Evolutionary conservation across 2,888 invertebrate genomes (phyloP).

Genomic region (Idaea dimidiata): DNA sequence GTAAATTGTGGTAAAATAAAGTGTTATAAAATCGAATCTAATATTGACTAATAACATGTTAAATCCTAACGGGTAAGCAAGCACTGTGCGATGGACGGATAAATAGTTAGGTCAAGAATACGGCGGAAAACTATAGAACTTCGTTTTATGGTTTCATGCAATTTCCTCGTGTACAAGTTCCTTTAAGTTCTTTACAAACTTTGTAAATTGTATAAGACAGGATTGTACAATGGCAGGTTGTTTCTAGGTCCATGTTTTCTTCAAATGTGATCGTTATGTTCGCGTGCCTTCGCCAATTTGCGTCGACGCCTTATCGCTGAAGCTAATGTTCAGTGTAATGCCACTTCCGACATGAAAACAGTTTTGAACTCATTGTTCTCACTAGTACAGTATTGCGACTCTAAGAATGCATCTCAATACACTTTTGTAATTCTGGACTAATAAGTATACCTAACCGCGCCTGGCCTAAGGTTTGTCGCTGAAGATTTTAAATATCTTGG

Average conservation of each 20-base stretch:
- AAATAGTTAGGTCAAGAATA: not conserved
- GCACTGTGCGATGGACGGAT: not conserved
- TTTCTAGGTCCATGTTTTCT: conserved; percentile 40
- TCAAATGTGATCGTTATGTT: conserved; percentile 48
- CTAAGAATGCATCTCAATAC: not conserved
- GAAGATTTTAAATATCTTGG: not conserved
- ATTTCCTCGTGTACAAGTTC: not conserved
- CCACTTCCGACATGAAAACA: conserved; percentile 76
- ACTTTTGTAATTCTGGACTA: not conserved
- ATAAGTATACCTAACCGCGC: not conserved
- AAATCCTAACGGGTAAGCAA: not conserved
- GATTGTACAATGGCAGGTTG: conserved; percentile 10
- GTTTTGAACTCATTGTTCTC: conserved; percentile 61
- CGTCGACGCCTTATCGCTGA: conserved; percentile 70
- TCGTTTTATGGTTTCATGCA: not conserved
- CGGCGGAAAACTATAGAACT: not conserved
- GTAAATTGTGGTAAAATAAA: no score
- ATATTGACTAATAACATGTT: not conserved
- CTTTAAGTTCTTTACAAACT: not conserved
- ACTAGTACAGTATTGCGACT: conserved; percentile 24
- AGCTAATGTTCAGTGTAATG: conserved; percentile 76
- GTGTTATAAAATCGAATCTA: no score
- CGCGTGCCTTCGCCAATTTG: conserved; percentile 72
- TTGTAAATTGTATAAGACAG: conserved; percentile 3
- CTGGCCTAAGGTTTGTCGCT: not conserved